phyloP scores from a whole-genome alignment of 2,113 vertebrate species.

The Ptyas mucosa region DNA sequence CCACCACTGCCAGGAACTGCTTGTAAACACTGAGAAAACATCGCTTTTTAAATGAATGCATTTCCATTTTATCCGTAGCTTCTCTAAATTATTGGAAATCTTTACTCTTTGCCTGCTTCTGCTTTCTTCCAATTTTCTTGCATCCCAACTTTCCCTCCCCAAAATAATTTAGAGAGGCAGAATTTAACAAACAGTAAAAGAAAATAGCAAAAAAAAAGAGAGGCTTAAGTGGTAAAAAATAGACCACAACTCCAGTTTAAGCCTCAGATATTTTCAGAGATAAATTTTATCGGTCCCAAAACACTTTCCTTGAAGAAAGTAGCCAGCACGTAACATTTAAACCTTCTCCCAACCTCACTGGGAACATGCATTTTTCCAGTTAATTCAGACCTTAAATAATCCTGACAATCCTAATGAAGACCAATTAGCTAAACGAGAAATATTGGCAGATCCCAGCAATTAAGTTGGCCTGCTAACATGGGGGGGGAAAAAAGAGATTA shows the following conservation, averaged over 20 bases:
- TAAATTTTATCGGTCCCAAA: background rate
- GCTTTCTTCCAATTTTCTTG: background rate
- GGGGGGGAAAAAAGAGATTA: fast-evolving
- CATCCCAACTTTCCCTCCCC: background rate
- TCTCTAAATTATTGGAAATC: background rate
- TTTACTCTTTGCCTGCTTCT: background rate
- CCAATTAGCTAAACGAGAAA: background rate
- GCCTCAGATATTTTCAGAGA: background rate
- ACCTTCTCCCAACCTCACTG: background rate
- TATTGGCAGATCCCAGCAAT: background rate
- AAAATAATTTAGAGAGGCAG: background rate
- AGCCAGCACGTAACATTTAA: background rate
- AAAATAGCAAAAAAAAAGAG: background rate
- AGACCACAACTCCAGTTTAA: background rate
- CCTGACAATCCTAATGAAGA: background rate
- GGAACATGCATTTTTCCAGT: background rate
- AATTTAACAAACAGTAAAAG: background rate
- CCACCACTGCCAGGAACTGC: background rate
- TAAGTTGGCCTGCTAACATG: background rate
- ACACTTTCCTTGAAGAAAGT: background rate
- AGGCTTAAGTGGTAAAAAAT: background rate
- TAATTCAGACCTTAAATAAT: background rate
- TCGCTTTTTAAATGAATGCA: background rate
- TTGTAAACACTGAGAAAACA: background rate
- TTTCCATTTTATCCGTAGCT: background rate